These are phyloP conservation scores for Metalampra italica DNA, from an alignment of 2,888 invertebrate genomes.

Conservation along the genomic window DNA sequence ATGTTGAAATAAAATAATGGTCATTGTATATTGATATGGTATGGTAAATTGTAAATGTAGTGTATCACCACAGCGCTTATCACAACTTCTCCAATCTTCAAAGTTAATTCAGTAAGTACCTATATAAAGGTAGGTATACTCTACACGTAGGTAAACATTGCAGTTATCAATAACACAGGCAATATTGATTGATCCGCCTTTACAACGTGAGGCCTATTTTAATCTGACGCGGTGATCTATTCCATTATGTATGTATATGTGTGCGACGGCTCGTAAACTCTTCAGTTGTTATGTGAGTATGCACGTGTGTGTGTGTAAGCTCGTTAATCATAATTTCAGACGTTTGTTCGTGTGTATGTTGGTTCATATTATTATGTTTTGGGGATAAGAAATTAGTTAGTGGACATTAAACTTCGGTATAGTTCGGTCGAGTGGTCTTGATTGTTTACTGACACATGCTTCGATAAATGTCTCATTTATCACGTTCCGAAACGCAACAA, in stretches of 20 bases:
- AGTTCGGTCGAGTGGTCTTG: slow-evolving; percentile 33
- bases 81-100: too few relatives aligned
- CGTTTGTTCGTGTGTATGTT: slow-evolving; percentile 76
- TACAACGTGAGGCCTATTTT: slow-evolving; percentile 47
- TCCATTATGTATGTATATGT: slow-evolving; percentile 47
- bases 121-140: too few relatives aligned
- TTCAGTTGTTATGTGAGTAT: slow-evolving; percentile 8
- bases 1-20: too few relatives aligned
- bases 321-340: slow-evolving; percentile 79
- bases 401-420: slow-evolving; percentile 73
- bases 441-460: slow-evolving; percentile 16
- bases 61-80: too few relatives aligned
- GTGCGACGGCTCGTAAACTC: slow-evolving; percentile 34
- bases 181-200: slow-evolving; percentile 50
- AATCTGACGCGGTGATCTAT: slow-evolving; percentile 65
- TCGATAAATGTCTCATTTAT: neutral
- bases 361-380: slow-evolving; percentile 77
- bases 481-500: too few relatives aligned
- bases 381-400: slow-evolving; percentile 80
- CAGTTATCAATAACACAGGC: slow-evolving; percentile 31
- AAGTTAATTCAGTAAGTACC: too few relatives aligned
- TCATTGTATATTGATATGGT: too few relatives aligned
- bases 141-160: too few relatives aligned
- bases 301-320: slow-evolving; percentile 57
- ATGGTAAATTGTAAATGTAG: too few relatives aligned